Conservation (phyloP, 2,113 vertebrate genomes). For the Lonchura striata region DNA sequence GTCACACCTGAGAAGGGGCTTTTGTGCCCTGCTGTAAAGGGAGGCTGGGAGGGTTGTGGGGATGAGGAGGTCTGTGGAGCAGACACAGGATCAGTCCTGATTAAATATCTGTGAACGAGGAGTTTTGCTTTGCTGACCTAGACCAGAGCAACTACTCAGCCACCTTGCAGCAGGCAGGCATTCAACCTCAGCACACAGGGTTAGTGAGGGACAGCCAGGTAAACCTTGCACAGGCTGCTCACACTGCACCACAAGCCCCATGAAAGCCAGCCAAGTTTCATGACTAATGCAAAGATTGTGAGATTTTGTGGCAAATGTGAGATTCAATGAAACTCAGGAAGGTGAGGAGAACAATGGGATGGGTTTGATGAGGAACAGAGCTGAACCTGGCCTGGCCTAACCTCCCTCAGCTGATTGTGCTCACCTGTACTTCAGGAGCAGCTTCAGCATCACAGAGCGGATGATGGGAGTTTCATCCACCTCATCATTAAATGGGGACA, state of each 20-base stretch:
- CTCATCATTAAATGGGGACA: conserved; percentile 90
- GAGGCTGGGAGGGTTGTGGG: not conserved
- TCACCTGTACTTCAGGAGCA: conserved; percentile 94
- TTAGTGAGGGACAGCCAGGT: not conserved
- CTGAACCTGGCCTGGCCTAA: not conserved
- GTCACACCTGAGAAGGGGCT: not conserved
- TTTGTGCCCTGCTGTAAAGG: not conserved
- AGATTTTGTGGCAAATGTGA: not conserved
- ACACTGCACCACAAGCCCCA: not conserved
- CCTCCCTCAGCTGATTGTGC: not conserved
- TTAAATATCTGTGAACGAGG: not conserved
- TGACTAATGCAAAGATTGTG: not conserved
- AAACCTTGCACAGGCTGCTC: not conserved
- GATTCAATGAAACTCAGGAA: fast-evolving
- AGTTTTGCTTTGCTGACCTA: not conserved
- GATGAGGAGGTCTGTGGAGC: not conserved
- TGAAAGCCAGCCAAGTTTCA: not conserved
- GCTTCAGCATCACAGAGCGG: conserved; percentile 90
- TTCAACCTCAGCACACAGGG: not conserved
- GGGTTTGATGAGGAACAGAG: not conserved
- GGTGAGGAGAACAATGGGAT: not conserved
- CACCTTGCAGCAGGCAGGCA: not conserved
- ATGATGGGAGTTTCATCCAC: conserved; percentile 89
- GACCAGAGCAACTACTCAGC: not conserved
- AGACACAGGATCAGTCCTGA: not conserved